Evolutionary conservation across 2,113 vertebrate genomes (phyloP).

Genomic region (Megaleporinus macrocephalus): DNA sequence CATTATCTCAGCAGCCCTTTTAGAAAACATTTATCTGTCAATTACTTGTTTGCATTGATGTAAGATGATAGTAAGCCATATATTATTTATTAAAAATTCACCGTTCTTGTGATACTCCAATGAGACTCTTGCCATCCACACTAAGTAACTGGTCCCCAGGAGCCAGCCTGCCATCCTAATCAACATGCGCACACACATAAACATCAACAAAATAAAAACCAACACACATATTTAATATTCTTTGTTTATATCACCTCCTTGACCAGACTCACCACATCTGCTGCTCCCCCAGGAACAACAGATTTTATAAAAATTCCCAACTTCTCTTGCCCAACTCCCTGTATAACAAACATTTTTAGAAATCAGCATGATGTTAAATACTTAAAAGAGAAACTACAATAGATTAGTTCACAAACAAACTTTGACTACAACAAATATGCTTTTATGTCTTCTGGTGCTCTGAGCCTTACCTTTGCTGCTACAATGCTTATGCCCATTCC

Average conservation of each 20-base stretch:
- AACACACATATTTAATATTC: not conserved
- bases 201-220: not conserved
- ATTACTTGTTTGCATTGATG: not conserved
- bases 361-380: not conserved
- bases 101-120: constrained; percentile 93
- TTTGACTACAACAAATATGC: not conserved
- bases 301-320: constrained; percentile 95
- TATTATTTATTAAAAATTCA: constrained; percentile 61
- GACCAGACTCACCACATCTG: constrained; percentile 86
- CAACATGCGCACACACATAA: not conserved
- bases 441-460: constrained; percentile 15
- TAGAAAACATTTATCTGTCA: constrained; percentile 31
- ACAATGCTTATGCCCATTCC: constrained; percentile 95
- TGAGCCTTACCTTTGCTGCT: constrained; percentile 86
- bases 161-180: constrained; percentile 84
- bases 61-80: not conserved
- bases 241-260: not conserved
- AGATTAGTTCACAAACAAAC: not conserved
- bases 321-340: constrained; percentile 88
- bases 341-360: constrained; percentile 6
- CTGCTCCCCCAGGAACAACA: constrained; percentile 89
- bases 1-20: constrained; percentile 91
- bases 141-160: constrained; percentile 92
- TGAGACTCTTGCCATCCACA: constrained; percentile 88
- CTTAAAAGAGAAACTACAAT: not conserved